A percentile compares a stretch with the other conserved stretches of the same genome.
Conservation (phyloP, 2,797 vertebrate species). For the Mus spretus region DNA sequence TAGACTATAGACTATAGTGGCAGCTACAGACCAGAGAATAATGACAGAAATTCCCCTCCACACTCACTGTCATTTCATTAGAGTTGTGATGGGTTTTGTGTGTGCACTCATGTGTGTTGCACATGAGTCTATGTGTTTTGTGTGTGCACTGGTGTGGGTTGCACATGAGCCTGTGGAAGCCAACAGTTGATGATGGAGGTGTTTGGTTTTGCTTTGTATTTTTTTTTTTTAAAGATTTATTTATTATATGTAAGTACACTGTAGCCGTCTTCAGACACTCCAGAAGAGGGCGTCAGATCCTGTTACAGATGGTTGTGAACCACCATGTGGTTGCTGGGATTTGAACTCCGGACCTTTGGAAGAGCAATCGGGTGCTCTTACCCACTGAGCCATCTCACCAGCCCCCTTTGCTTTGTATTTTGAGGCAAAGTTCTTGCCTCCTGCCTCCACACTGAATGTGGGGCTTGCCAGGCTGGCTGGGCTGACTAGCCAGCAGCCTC, state of each 20-base stretch:
- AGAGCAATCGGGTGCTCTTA: too few species aligned
- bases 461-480: neutral
- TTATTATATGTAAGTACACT: too few species aligned
- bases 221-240: too few species aligned
- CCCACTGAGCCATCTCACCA: too few species aligned
- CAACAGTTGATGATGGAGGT: neutral
- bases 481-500: too few species aligned
- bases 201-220: neutral
- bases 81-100: neutral
- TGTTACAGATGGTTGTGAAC: too few species aligned
- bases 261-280: too few species aligned
- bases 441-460: neutral
- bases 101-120: neutral
- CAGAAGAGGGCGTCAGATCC: too few species aligned
- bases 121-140: neutral
- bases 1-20: neutral
- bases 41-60: neutral
- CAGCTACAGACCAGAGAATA: neutral
- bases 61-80: neutral
- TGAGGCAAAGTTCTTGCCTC: neutral
- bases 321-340: too few species aligned
- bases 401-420: neutral
- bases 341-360: too few species aligned
- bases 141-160: neutral
- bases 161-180: neutral